These are phyloP conservation scores for Rattus rattus DNA, from an alignment of 2,113 vertebrate genomes.

Conservation along the genomic window DNA sequence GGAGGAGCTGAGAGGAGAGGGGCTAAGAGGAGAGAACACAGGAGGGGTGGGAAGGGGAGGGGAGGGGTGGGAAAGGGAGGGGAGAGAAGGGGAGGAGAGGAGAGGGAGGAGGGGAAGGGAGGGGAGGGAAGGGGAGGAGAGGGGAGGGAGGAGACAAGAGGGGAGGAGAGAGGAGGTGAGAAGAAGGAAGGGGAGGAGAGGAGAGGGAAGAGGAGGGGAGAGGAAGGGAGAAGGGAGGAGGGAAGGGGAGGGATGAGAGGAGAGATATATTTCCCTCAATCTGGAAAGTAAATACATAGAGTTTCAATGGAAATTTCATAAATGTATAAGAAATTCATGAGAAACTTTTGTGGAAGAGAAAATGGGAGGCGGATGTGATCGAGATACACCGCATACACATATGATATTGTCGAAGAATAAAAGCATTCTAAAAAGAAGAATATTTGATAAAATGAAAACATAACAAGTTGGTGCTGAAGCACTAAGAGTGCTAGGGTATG, in stretches of 20 bases:
- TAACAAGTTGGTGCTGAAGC: rapidly evolving
- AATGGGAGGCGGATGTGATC: background rate
- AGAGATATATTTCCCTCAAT: background rate
- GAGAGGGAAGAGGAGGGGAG: background rate
- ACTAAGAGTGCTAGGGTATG: rapidly evolving
- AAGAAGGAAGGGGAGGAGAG: too few relatives aligned
- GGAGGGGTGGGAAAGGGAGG: too few relatives aligned
- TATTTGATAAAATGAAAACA: background rate
- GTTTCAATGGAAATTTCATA: background rate
- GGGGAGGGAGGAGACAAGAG: too few relatives aligned
- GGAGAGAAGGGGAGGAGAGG: background rate
- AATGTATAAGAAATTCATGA: background rate
- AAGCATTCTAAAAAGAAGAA: background rate
- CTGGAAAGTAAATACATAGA: background rate
- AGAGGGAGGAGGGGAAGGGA: background rate
- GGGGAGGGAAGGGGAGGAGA: too few relatives aligned
- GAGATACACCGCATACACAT: too few relatives aligned
- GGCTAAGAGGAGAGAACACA: too few relatives aligned
- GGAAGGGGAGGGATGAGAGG: too few relatives aligned
- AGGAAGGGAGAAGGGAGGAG: background rate
- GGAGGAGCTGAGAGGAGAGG: too few relatives aligned
- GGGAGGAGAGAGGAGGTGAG: too few relatives aligned
- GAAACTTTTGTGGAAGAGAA: background rate
- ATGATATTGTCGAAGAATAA: background rate
- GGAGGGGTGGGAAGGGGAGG: too few relatives aligned